Conservation (phyloP, 2,113 vertebrate genomes). For the Xenotilapia leptura region DNA sequence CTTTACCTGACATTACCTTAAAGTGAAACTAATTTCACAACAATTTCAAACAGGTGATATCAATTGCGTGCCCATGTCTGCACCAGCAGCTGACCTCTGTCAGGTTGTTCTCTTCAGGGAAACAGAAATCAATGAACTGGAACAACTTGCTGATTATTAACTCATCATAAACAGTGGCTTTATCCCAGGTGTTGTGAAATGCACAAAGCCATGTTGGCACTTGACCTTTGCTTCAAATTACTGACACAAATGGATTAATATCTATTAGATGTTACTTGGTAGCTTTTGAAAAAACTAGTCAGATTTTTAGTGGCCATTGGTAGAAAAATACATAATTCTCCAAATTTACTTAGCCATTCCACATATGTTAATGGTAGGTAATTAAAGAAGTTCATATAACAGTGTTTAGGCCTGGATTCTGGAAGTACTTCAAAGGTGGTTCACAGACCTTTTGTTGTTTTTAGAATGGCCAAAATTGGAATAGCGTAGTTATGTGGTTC, state of each 20-base stretch:
- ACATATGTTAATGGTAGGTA: neutral
- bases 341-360: neutral
- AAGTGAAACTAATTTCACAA: neutral
- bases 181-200: constrained; percentile 59
- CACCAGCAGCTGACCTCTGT: neutral
- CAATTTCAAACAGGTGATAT: neutral
- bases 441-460: neutral
- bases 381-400: neutral
- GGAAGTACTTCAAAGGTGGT: neutral
- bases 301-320: neutral
- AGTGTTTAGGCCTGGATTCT: neutral
- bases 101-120: neutral
- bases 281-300: neutral
- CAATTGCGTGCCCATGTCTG: neutral
- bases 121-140: constrained; percentile 22
- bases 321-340: neutral
- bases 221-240: constrained; percentile 42
- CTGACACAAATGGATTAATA: constrained; percentile 10
- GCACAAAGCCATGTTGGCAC: constrained; percentile 27
- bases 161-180: constrained; percentile 69
- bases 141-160: constrained; percentile 64
- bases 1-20: neutral
- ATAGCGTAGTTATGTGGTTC: neutral
- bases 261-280: neutral
- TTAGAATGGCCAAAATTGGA: neutral